Evolutionary conservation across 2,797 vertebrate species (phyloP).

Genomic region (Lacerta bilineata): DNA sequence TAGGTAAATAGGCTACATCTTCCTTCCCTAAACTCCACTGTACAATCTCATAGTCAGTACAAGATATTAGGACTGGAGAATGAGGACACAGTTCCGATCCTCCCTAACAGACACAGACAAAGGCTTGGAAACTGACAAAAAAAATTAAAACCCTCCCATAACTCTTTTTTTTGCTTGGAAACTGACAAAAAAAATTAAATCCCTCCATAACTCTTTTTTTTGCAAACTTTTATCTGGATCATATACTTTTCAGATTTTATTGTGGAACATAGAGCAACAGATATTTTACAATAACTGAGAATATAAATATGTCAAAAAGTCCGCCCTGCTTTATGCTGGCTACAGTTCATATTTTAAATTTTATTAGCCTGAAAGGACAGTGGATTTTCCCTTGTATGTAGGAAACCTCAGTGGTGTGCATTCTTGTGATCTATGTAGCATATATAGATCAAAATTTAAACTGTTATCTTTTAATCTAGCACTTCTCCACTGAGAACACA

Average conservation of each 20-base stretch:
- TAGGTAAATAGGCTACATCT: background rate
- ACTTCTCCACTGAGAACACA: slow-evolving; percentile 46
- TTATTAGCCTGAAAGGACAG: slow-evolving; percentile 33
- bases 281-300: background rate
- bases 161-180: background rate
- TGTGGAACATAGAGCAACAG: slow-evolving; percentile 2
- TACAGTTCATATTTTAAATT: background rate
- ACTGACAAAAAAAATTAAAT: slow-evolving; percentile 5
- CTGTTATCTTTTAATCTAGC: slow-evolving; percentile 51
- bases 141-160: slow-evolving; percentile 28
- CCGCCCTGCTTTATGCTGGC: background rate
- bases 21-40: background rate
- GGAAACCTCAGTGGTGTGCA: background rate
- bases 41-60: background rate
- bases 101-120: background rate
- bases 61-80: background rate
- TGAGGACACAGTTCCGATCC: background rate
- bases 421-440: slow-evolving; percentile 33
- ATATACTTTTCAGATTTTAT: rapidly evolving
- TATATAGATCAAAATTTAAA: slow-evolving; percentile 15
- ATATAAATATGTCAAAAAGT: background rate
- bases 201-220: slow-evolving; percentile 2
- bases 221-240: background rate
- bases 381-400: slow-evolving; percentile 20
- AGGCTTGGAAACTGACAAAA: background rate